phyloP scores from a whole-genome alignment of 1,140 invertebrate species.

The Drosophila parvula region DNA sequence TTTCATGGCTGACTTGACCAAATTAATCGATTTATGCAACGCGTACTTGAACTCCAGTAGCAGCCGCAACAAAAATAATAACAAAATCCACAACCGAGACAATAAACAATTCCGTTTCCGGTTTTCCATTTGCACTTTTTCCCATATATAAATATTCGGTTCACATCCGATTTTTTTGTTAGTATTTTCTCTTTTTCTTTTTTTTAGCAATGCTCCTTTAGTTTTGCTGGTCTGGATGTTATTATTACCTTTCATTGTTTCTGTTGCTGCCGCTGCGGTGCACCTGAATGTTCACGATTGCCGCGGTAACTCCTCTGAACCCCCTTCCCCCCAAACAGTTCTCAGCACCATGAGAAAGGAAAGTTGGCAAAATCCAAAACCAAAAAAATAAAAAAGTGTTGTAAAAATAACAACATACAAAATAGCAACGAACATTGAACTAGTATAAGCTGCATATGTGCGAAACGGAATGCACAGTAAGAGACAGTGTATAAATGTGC shows the following conservation, averaged over 20 bases:
- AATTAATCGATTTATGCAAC: constrained; percentile 47
- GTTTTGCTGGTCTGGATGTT: constrained; percentile 36
- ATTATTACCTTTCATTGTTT: constrained; percentile 32
- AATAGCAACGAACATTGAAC: constrained; percentile 36
- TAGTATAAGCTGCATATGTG: constrained; percentile 36
- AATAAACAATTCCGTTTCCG: constrained; percentile 48
- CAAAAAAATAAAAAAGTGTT: constrained; percentile 27
- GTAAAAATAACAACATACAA: constrained; percentile 17
- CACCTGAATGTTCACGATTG: constrained; percentile 71
- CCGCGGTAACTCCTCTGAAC: constrained; percentile 28
- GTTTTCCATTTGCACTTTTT: constrained; percentile 50
- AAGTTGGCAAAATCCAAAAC: constrained; percentile 8
- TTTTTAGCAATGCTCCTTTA: constrained; percentile 10
- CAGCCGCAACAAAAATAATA: constrained; percentile 9
- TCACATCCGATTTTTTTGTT: constrained; percentile 21
- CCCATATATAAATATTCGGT: constrained; percentile 40
- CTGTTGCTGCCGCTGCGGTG: constrained; percentile 39
- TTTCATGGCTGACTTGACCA: constrained; percentile 15
- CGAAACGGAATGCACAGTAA: constrained; percentile 17
- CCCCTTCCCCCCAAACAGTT: not conserved
- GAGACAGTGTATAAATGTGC: constrained; percentile 29
- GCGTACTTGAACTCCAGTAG: constrained; percentile 7
- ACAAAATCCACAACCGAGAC: constrained; percentile 33
- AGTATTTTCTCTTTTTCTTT: constrained; percentile 12
- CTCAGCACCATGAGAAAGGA: constrained; percentile 3